phyloP scores from a whole-genome alignment of 2,888 invertebrate genomes.

The Sialis fuliginosa region DNA sequence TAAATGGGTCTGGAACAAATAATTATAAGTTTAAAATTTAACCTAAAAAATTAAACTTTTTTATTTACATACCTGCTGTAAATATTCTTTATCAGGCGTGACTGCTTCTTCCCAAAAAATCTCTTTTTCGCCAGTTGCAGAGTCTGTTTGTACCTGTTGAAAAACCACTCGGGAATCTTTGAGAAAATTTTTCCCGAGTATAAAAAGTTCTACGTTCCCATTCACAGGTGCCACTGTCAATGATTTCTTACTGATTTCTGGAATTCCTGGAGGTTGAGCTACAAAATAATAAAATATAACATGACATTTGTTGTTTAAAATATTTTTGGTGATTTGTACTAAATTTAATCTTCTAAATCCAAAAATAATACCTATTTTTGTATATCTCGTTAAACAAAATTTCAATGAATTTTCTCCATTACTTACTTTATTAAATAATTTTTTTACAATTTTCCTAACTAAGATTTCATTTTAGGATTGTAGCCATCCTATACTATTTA shows the following conservation, averaged over 20 bases:
- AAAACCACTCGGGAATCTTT: slow-evolving; percentile 79
- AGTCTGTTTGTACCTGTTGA: slow-evolving; percentile 27
- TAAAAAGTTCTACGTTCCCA: slow-evolving; percentile 71
- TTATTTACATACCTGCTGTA: slow-evolving; percentile 49
- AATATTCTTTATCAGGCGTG: slow-evolving; percentile 73
- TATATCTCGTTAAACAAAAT: no score
- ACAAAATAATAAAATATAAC: slow-evolving; percentile 10
- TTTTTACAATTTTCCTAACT: no score
- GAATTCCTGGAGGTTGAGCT: slow-evolving; percentile 86
- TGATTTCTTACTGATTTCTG: slow-evolving; percentile 83
- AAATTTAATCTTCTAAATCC: no score
- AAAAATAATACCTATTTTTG: no score
- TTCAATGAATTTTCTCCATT: no score
- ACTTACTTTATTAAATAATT: no score
- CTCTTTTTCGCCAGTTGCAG: slow-evolving; percentile 29
- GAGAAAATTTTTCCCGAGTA: slow-evolving; percentile 80
- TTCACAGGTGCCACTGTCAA: slow-evolving; percentile 58
- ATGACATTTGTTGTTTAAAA: not conserved
- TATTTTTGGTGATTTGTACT: no score
- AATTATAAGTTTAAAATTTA: slow-evolving; percentile 2
- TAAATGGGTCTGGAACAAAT: slow-evolving; percentile 53
- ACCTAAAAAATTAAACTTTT: no score
- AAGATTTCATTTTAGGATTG: no score
- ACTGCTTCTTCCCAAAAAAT: slow-evolving; percentile 64
- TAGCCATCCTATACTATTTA: no score